Base-by-base conservation (phyloP, 2,888 invertebrate species). In the Romanomermis culicivorax region DNA sequence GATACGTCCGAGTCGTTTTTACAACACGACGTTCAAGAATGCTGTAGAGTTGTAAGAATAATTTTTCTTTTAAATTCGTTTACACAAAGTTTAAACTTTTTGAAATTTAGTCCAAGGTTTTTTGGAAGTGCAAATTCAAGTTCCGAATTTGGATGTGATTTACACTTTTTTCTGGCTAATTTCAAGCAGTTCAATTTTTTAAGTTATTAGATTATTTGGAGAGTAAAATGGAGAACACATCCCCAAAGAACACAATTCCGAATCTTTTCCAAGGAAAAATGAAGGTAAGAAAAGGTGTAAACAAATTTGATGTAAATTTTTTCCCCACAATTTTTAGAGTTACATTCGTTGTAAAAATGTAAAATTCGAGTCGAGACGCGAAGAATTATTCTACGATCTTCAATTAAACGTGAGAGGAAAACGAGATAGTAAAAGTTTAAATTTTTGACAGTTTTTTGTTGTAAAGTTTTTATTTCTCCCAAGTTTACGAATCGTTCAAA, bases 1-100 rank as follows among this genome's bases (percentile, higher is more conserved):
- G 95, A 97, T 71, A 91, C 95, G 0, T 75, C 95, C n/a, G 97
- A 97, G 71, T 93, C 93, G 1, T 97, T 97, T 70, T 93, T 97
- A 89, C 97, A 97, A 70, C 97, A 97, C 72, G 97, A 78, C 67
- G 77, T 76, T 26, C 77, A 78, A 64, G 77, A 77, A 63, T 67
- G 77, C 53, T 76, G 77, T 59, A 65, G 77, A 58, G 77, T 77
- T 82, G 73, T 89, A 83, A 74, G 87, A 17, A 26, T 29, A 72
- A n/a, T n/a, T n/a, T n/a, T n/a, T n/a, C n/a, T 29, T 17, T 20
- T 42, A 29, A n/a, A 11, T 49, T 56, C 42, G 2, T 50, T n/a
- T 42, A 58, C 25, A 20, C 36, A 52, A 24, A 27, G 29, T 2
- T 14, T 14, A 36, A 54, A 2, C 7, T 14, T n/a, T n/a, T n/a